These are phyloP conservation scores for Drosophila bunnanda DNA, from an alignment of 2,888 invertebrate species.

Conservation along the genomic window DNA sequence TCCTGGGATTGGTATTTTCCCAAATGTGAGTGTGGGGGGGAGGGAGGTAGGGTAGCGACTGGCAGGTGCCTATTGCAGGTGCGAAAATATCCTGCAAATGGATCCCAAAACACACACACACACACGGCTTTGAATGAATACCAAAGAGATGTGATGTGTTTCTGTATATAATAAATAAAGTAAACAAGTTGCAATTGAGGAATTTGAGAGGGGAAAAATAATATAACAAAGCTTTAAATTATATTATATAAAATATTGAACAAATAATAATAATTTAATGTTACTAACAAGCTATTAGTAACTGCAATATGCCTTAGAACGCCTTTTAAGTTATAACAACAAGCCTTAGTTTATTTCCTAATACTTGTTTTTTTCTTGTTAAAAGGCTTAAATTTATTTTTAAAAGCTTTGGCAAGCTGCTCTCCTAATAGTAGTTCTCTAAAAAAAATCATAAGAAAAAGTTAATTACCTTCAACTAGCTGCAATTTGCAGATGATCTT, in stretches of 20 bases:
- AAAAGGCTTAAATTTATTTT: background rate
- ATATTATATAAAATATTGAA: background rate
- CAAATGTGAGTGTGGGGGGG: no score
- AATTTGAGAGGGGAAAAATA: background rate
- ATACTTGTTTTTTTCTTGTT: no score
- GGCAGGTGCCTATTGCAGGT: slow-evolving; percentile 37
- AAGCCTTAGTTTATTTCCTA: background rate
- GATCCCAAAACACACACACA: slow-evolving; percentile 9
- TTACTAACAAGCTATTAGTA: no score
- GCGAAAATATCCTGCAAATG: slow-evolving; percentile 44
- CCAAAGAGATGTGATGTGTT: slow-evolving; percentile 6
- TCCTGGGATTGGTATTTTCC: slow-evolving; percentile 9
- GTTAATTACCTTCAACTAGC: slow-evolving; percentile 65
- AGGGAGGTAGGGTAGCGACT: background rate
- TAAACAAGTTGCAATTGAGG: background rate
- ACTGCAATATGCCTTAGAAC: no score
- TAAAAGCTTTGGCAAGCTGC: background rate
- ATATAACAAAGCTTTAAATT: background rate
- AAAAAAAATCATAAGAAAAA: slow-evolving; percentile 31
- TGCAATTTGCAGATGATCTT: slow-evolving; percentile 77
- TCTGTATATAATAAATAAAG: slow-evolving; percentile 2
- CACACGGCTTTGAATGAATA: slow-evolving; percentile 13
- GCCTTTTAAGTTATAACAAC: background rate
- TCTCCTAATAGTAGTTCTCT: background rate
- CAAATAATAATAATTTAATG: no score